Base-by-base conservation (phyloP, 2,797 vertebrate genomes). In the Cichlasoma orientale region DNA sequence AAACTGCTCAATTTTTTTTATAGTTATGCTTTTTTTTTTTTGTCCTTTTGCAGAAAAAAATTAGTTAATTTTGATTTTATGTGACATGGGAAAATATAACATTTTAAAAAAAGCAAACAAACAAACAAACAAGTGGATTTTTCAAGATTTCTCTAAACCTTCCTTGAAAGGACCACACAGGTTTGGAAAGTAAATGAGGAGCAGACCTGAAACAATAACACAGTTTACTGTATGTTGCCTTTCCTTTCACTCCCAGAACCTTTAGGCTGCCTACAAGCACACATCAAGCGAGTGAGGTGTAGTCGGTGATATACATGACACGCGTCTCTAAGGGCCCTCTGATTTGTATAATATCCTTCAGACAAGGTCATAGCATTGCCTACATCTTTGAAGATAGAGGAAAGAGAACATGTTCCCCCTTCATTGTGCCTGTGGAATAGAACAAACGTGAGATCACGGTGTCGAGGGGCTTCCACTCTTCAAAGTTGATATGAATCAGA, bases 341-440 rank as follows among this genome's bases (percentile, higher is more conserved):
- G 96, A 97, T 97, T 98, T 97, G 96, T 97, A 96, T 91, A 93
- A 97, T 97, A 97, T 96, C 97, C 97, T 97, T 98, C 97, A 96
- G 95, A 96, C 97, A 98, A 99, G 98, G 97, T 99, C 97, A 97
- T 92, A 96, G 92, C 95, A 91, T 94, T 92, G 94, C 93, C 94
- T 96, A 92, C 79, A 83, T 94, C 94, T 94, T 94, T 94, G 92
- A 93, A 94, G 93, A 94, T 82, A 77, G 89, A 91, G 91, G 85
- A 84, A 89, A 86, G 88, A 90, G 92, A 92, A 88, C 90, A 92
- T 93, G 92, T 86, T 88, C 91, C 85, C 90, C 85, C 89, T 87
- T 84, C n/a, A 5, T 80, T 93, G 87, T 90, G 92, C 89, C 91
- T 83, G 83, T 91, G 90, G 88, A 92, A 91, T 76, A 90, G 93